Evolutionary conservation across 2,888 invertebrate genomes (phyloP), one percentile per base, ranked within the genome.

Genomic region (Ephialtes manifestator): DNA sequence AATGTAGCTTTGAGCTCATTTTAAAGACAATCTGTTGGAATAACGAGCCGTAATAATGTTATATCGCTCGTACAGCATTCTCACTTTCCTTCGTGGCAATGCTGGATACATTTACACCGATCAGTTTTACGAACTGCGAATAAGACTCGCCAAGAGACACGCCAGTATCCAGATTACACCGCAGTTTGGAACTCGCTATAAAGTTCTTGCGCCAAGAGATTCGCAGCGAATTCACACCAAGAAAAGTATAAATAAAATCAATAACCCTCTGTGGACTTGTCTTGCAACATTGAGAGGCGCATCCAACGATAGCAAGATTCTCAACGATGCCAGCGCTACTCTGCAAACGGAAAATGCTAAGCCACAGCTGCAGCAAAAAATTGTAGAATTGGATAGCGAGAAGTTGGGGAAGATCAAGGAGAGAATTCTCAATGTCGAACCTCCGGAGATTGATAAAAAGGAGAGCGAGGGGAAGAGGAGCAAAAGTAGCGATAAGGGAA

Each of bases 401-500:
- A 92, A 93, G 18, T 84, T 93, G 75, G 93, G 93, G 4, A 90
- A 93, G 87, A 80, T 94, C 8, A 94, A 93, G 79, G 92, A 94
- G 53, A 88, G 92, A 74, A 88, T 89, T 31, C 85, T 94, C 55
- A 90, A 87, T 67, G 80, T 90, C 24, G 85, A 90, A 68, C n/a
- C 87, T n/a, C 13, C 11, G 5, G 72, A 77, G 60, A 10, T 65
- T 39, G 18, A 35, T 0, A 74, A 80, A 1, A 83, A 83, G 53
- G 86, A 87, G 39, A 65, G 10, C 39, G 82, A 86, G 0, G 75
- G 75, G 46, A 87, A 86, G 10, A 84, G 60, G 20, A 82, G 77
- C 1, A 84, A 87, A 18, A 72, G 63, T 24, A 80, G 67, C 5
- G 71, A 80, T 20, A 84, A 81, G 20, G 75, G 13, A 20, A 87